Percentiles rank a stretch among this genome's conserved stretches.
These are phyloP conservation scores for Procavia capensis DNA, from an alignment of 2,113 vertebrate species.

Conservation along the genomic window DNA sequence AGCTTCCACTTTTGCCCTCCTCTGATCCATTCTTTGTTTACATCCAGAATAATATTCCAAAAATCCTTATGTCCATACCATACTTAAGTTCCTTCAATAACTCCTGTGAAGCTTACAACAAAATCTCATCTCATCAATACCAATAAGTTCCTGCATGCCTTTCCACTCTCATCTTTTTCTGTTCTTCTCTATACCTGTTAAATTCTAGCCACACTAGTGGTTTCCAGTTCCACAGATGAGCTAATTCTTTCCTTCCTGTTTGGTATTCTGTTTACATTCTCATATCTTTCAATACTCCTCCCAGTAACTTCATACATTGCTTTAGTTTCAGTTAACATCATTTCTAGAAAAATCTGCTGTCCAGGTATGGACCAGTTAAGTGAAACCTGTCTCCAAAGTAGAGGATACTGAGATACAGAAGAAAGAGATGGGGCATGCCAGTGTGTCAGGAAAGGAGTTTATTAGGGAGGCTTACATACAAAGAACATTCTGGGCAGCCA, in stretches of 20 bases:
- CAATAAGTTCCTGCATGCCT: background rate
- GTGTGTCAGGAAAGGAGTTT: too few relatives aligned
- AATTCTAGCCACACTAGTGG: background rate
- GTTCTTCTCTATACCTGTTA: background rate
- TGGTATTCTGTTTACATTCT: background rate
- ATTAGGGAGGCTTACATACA: too few relatives aligned
- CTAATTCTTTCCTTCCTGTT: background rate
- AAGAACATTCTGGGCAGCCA: too few relatives aligned
- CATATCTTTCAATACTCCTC: background rate
- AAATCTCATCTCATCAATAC: background rate
- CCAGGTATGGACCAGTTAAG: too few relatives aligned
- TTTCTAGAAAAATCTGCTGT: constrained; percentile 2
- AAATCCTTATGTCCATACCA: background rate
- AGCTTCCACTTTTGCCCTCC: background rate
- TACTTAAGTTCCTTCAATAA: background rate
- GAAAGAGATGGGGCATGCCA: too few relatives aligned
- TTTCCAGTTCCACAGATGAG: background rate
- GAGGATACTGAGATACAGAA: too few relatives aligned
- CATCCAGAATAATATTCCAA: background rate
- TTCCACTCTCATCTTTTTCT: background rate
- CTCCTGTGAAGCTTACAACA: background rate
- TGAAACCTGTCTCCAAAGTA: too few relatives aligned
- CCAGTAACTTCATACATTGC: background rate
- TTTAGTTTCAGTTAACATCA: background rate
- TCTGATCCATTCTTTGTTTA: background rate